Conservation (phyloP, 2,888 invertebrate species). For the Hirtodrosophila cameraria region DNA sequence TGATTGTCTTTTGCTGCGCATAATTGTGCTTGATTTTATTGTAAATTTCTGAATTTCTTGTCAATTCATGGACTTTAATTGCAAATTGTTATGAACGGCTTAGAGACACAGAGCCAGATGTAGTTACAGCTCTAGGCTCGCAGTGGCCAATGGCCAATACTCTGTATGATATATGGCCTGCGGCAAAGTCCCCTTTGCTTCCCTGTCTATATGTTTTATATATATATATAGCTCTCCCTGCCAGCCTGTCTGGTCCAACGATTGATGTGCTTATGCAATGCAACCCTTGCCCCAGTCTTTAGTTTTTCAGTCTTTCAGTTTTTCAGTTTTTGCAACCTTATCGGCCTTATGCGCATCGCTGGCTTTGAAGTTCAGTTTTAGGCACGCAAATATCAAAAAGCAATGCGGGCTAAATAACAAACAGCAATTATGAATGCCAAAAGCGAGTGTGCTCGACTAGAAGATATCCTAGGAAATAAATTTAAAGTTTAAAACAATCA, state of each 20-base stretch:
- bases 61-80: conserved; percentile 75
- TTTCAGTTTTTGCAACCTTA: conserved; percentile 55
- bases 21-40: conserved; percentile 52
- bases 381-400: conserved; percentile 73
- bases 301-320: conserved; percentile 5
- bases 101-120: conserved; percentile 24
- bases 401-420: conserved; percentile 50
- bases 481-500: too few relatives aligned
- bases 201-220: not conserved
- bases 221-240: conserved; percentile 30
- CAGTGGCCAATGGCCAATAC: conserved; percentile 43
- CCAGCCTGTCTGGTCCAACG: conserved; percentile 68
- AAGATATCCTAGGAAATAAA: conserved; percentile 5
- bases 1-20: conserved; percentile 40
- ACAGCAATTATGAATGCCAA: conserved; percentile 34
- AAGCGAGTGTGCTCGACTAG: conserved; percentile 3
- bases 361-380: conserved; percentile 67
- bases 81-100: conserved; percentile 57
- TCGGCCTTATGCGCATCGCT: conserved; percentile 60
- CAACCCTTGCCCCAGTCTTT: conserved; percentile 64
- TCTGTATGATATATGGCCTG: conserved; percentile 68
- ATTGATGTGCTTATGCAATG: conserved; percentile 76
- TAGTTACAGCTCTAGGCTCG: conserved; percentile 1
- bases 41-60: conserved; percentile 71
- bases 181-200: conserved; percentile 46